Conservation (phyloP, 2,888 invertebrate species). For the Cosmia trapezina region DNA sequence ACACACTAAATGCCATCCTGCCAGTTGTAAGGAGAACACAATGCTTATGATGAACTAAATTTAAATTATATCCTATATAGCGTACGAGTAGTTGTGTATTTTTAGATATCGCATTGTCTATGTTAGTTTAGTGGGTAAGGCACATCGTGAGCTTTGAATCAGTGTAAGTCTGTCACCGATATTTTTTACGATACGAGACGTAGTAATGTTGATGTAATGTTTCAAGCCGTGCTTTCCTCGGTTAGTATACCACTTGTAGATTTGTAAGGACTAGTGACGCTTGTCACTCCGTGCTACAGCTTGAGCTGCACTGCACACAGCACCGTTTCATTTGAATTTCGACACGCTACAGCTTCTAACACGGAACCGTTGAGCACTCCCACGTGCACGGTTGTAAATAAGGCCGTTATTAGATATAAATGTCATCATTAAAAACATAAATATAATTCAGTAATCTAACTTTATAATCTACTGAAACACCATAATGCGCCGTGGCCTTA, state of each 20-base stretch:
- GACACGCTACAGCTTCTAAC: conserved; percentile 59
- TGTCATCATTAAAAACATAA: conserved; percentile 80
- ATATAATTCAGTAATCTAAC: conserved; percentile 83
- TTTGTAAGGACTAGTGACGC: conserved; percentile 72
- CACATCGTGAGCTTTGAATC: conserved; percentile 89
- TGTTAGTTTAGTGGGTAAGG: conserved; percentile 88
- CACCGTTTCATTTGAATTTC: conserved; percentile 54
- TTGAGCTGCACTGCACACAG: conserved; percentile 64
- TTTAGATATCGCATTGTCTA: conserved; percentile 90
- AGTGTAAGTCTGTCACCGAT: conserved; percentile 85
- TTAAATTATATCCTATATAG: conserved; percentile 87
- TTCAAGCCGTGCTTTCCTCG: conserved; percentile 81
- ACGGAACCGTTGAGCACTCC: conserved; percentile 44
- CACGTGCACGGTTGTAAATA: conserved; percentile 75
- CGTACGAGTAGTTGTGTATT: conserved; percentile 88
- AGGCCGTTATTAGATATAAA: conserved; percentile 78
- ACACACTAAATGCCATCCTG: conserved; percentile 89
- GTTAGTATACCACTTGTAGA: conserved; percentile 76
- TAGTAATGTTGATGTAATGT: conserved; percentile 75
- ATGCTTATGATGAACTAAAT: conserved; percentile 89
- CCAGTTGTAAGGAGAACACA: conserved; percentile 86
- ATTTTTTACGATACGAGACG: conserved; percentile 83
- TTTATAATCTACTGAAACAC: conserved; percentile 89
- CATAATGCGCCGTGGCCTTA: conserved; percentile 90
- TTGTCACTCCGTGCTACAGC: conserved; percentile 64